phyloP scores from a whole-genome alignment of 92 coral and sea anemone genomes.

The Porites lobata region DNA sequence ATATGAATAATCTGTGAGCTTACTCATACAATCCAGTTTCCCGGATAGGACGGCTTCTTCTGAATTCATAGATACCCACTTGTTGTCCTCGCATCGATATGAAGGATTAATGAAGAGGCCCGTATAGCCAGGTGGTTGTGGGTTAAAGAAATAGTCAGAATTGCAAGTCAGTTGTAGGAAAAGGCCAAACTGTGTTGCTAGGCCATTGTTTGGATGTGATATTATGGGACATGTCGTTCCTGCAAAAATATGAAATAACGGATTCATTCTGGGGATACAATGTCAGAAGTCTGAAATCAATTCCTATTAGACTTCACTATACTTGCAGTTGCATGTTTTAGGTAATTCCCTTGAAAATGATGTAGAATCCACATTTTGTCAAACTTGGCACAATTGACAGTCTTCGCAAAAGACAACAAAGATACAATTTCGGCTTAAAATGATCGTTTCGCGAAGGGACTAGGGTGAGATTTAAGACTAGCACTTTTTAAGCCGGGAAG shows the following conservation, averaged over 20 bases:
- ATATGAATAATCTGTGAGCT: neutral
- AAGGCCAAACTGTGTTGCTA: neutral
- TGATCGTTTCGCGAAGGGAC: too few species aligned
- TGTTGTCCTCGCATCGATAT: slow-evolving; percentile 12
- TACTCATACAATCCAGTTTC: slow-evolving; percentile 88
- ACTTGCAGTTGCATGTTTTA: too few species aligned
- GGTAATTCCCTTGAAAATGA: too few species aligned
- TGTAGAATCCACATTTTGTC: too few species aligned
- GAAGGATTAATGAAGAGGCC: neutral
- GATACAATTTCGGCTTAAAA: too few species aligned
- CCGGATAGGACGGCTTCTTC: slow-evolving; percentile 32
- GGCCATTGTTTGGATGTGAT: slow-evolving; percentile 75
- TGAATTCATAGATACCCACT: slow-evolving; percentile 32
- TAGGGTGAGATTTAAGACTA: too few species aligned
- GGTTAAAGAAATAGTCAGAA: slow-evolving; percentile 74
- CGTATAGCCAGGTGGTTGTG: slow-evolving; percentile 60
- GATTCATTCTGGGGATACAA: neutral
- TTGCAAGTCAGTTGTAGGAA: slow-evolving; percentile 56
- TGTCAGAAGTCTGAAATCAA: too few species aligned
- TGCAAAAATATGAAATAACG: neutral
- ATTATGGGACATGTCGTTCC: slow-evolving; percentile 58
- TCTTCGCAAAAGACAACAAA: too few species aligned
- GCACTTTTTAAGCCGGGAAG: too few species aligned
- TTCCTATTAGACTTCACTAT: too few species aligned
- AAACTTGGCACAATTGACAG: too few species aligned